A percentile compares a stretch with the other conserved stretches of the same genome.
These are phyloP conservation scores for Aphyosemion australe DNA, from an alignment of 2,113 vertebrate genomes.

Conservation along the genomic window DNA sequence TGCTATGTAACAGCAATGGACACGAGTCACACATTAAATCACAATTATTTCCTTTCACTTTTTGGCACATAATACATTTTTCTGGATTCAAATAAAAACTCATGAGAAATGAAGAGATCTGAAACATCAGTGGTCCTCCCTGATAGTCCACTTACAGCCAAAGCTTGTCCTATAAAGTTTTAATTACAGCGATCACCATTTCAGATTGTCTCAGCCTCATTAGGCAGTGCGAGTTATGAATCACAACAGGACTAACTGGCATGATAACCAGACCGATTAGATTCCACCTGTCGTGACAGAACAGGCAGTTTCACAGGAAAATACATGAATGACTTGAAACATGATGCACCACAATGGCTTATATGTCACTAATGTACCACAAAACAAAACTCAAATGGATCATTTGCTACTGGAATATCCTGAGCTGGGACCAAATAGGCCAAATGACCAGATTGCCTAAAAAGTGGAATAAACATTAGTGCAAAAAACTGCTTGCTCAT, in stretches of 20 bases:
- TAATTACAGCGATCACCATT: not conserved
- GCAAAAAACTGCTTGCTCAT: constrained; percentile 62
- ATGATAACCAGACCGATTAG: not conserved
- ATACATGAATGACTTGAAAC: not conserved
- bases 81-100: constrained; percentile 10
- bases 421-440: constrained; percentile 58
- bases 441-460: constrained; percentile 34
- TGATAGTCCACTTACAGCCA: not conserved
- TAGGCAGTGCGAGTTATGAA: not conserved
- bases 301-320: not conserved
- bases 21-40: constrained; percentile 27
- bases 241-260: not conserved
- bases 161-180: not conserved
- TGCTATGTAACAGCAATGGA: not conserved
- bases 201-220: not conserved
- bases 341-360: constrained; percentile 43
- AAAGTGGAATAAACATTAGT: constrained; percentile 47
- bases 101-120: constrained; percentile 2
- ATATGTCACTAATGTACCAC: constrained; percentile 20
- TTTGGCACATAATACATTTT: constrained; percentile 46
- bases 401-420: constrained; percentile 54
- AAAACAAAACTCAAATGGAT: constrained; percentile 18
- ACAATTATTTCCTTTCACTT: constrained; percentile 30
- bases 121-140: constrained; percentile 16
- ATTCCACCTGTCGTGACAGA: not conserved